Percentiles rank a stretch among this genome's conserved stretches.
Evolutionary conservation across 2,888 invertebrate genomes (phyloP).

Genomic region (Nomada ferruginata): DNA sequence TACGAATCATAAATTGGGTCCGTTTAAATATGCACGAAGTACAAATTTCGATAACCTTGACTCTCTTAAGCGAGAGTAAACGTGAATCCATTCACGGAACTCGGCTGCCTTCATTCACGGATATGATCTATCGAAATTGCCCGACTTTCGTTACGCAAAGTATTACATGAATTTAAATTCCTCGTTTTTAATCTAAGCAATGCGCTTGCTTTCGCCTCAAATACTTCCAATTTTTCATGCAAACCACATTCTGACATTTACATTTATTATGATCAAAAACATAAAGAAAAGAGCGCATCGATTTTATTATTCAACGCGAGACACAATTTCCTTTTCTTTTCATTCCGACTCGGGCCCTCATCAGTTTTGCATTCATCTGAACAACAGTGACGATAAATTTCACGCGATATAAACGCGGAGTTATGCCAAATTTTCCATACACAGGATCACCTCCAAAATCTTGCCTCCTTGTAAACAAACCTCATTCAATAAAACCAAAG

Average conservation of each 20-base stretch:
- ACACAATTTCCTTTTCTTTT: background rate
- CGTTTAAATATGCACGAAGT: background rate
- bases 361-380: too few relatives aligned
- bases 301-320: too few relatives aligned
- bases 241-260: too few relatives aligned
- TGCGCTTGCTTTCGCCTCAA: background rate
- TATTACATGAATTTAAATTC: background rate
- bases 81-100: conserved; percentile 16
- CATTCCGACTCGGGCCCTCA: background rate
- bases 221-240: background rate
- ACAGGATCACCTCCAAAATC: background rate
- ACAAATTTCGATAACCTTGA: conserved; percentile 33
- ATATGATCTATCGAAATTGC: background rate
- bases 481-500: background rate
- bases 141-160: background rate
- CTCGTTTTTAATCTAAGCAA: background rate
- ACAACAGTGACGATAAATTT: background rate
- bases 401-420: too few relatives aligned
- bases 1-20: background rate
- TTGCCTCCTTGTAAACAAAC: background rate
- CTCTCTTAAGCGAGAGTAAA: background rate
- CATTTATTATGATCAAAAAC: too few relatives aligned
- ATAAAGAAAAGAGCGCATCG: too few relatives aligned
- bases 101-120: conserved; percentile 12
- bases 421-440: background rate